phyloP scores from a whole-genome alignment of 1,140 invertebrate genomes.

The Thaumatotibia leucotreta region DNA sequence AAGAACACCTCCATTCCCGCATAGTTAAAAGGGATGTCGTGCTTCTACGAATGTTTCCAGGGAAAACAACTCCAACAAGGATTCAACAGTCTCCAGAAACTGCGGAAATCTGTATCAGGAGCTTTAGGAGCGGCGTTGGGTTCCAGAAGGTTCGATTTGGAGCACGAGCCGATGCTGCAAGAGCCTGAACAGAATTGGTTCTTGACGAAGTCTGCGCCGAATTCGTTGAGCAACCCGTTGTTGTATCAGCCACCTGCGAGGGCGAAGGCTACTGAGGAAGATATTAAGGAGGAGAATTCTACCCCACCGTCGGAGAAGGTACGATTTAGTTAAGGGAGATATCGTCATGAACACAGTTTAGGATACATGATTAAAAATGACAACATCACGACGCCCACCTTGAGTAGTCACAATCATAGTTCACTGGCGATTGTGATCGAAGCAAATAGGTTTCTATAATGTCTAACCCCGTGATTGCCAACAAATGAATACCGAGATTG shows the following conservation, averaged over 20 bases:
- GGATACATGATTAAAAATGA: too few relatives aligned
- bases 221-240: conserved; percentile 83
- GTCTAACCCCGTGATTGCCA: too few relatives aligned
- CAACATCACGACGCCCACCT: too few relatives aligned
- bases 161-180: conserved; percentile 64
- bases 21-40: conserved; percentile 75
- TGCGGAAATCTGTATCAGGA: conserved; percentile 82
- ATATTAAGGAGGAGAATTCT: conserved; percentile 55
- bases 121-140: conserved; percentile 77
- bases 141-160: conserved; percentile 64
- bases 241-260: conserved; percentile 51
- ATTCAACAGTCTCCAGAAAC: conserved; percentile 82
- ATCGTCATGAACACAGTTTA: too few relatives aligned
- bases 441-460: conserved; percentile 10
- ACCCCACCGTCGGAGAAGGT: conserved; percentile 62
- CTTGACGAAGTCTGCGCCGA: conserved; percentile 86
- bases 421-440: too few relatives aligned
- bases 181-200: conserved; percentile 84
- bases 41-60: conserved; percentile 74
- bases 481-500: too few relatives aligned
- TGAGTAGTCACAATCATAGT: too few relatives aligned
- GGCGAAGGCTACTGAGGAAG: conserved; percentile 53
- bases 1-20: conserved; percentile 36
- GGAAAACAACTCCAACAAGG: conserved; percentile 74
- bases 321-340: too few relatives aligned